phyloP scores from a whole-genome alignment of 1,140 invertebrate species.

The Dolichoris vasculosae region DNA sequence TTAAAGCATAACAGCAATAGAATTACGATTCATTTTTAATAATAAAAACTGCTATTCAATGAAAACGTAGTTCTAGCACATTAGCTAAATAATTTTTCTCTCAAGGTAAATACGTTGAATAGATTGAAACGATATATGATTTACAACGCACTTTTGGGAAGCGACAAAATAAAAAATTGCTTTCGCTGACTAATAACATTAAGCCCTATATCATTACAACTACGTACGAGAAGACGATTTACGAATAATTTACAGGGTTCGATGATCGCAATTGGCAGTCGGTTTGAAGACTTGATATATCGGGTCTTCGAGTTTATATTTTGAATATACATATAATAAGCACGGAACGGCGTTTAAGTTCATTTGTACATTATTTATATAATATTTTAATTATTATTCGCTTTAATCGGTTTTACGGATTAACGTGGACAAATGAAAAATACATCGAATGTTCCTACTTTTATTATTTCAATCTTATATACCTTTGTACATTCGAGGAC shows the following conservation, averaged over 20 bases:
- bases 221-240: neutral
- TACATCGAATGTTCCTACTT: neutral
- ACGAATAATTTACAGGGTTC: neutral
- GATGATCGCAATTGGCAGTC: constrained; percentile 39
- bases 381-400: neutral
- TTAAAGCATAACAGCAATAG: constrained; percentile 22
- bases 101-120: neutral
- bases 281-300: neutral
- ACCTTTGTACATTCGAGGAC: too few species aligned
- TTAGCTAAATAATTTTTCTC: neutral
- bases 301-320: neutral
- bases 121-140: neutral
- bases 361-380: neutral
- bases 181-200: neutral
- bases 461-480: too few species aligned
- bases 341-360: neutral
- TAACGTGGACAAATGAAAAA: neutral
- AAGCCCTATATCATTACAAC: neutral
- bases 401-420: neutral
- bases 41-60: neutral
- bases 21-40: neutral
- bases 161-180: neutral
- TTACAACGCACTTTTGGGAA: neutral
- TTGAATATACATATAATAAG: neutral
- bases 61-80: neutral